Conservation (phyloP, 1,140 invertebrate species). For the Drosophila arizonae region DNA sequence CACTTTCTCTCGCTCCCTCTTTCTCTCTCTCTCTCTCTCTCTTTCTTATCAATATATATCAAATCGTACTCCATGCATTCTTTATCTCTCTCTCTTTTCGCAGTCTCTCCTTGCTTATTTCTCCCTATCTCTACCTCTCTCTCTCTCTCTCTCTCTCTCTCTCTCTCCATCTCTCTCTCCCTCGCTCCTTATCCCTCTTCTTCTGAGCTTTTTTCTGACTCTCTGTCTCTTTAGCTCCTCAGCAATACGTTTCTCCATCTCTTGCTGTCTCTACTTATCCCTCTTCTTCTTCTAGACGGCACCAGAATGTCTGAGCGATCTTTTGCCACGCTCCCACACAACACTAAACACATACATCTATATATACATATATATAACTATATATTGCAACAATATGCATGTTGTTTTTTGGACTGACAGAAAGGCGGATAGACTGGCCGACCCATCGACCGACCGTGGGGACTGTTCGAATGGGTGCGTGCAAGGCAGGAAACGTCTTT, state of each 20-base stretch:
- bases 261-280: background rate
- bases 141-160: no score
- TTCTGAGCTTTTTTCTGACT: no score
- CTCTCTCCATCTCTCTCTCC: background rate
- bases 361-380: background rate
- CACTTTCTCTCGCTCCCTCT: background rate
- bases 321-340: background rate
- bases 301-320: slow-evolving; percentile 23
- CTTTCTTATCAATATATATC: background rate
- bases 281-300: background rate
- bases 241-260: no score
- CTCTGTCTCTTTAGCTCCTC: no score
- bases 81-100: background rate
- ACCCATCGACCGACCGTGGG: no score
- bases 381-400: background rate
- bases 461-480: background rate
- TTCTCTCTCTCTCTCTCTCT: background rate
- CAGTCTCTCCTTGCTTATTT: background rate
- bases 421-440: no score
- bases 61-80: background rate
- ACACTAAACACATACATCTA: background rate
- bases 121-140: background rate
- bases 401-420: no score
- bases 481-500: slow-evolving; percentile 71
- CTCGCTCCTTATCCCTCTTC: no score